phyloP scores from a whole-genome alignment of 2,113 vertebrate species.

The Entomyzon cyanotis region DNA sequence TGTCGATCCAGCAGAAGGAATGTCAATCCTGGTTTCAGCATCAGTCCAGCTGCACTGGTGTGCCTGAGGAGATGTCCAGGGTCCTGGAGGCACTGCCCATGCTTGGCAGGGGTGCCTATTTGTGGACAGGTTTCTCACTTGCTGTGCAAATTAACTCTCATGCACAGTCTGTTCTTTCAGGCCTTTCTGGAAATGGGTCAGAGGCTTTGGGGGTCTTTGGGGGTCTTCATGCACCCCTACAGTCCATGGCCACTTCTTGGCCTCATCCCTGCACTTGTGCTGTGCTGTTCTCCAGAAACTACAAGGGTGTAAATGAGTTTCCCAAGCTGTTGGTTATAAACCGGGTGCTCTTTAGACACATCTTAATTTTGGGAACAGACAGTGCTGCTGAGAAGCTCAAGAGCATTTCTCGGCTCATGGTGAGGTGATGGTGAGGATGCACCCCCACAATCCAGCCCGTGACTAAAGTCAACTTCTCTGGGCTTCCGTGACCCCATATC shows the following conservation, averaged over 20 bases:
- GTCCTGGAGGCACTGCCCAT: no score
- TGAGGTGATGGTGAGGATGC: not conserved
- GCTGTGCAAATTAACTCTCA: not conserved
- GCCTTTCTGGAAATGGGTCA: not conserved
- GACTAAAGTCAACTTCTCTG: no score
- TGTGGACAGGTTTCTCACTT: not conserved
- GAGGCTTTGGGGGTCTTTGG: not conserved
- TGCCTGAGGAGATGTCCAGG: not conserved
- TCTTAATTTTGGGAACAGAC: not conserved
- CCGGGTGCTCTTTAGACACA: not conserved
- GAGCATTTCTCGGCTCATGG: not conserved
- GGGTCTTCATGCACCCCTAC: not conserved
- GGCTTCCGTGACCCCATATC: not conserved
- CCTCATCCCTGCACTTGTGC: not conserved
- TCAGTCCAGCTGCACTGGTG: rapidly evolving
- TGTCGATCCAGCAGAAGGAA: not conserved
- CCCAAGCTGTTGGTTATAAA: not conserved
- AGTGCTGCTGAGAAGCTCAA: not conserved
- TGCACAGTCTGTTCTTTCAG: rapidly evolving
- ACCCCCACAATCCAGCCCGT: rapidly evolving
- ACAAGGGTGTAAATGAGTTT: not conserved
- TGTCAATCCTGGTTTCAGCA: not conserved
- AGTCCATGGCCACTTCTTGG: not conserved
- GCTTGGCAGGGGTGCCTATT: no score
- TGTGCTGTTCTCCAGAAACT: not conserved